Evolutionary conservation across 2,888 invertebrate genomes (phyloP).

Genomic region (Zonitis immaculata): DNA sequence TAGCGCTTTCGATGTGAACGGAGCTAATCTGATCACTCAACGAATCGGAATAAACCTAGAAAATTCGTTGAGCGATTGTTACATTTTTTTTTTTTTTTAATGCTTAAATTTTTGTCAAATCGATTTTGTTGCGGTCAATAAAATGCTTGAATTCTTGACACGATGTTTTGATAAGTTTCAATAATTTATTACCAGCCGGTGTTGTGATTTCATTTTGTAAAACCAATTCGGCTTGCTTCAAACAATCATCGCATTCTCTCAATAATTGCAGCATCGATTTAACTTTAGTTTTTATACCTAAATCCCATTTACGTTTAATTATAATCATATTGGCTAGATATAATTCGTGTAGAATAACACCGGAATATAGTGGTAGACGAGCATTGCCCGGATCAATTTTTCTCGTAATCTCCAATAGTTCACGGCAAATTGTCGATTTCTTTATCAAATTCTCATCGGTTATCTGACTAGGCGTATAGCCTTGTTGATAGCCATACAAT

Average conservation of each 20-base stretch:
- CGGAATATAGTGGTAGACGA: conserved; percentile 66
- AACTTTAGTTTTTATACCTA: conserved; percentile 40
- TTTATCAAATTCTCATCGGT: conserved; percentile 58
- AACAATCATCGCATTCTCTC: conserved; percentile 49
- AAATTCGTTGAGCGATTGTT: too few species aligned
- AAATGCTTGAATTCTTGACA: conserved; percentile 51
- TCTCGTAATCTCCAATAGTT: conserved; percentile 59
- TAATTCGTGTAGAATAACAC: conserved; percentile 69
- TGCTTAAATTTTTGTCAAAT: conserved; percentile 11
- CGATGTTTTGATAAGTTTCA: conserved; percentile 50
- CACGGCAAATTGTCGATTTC: conserved; percentile 65
- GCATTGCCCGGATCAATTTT: conserved; percentile 69
- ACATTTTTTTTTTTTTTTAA: too few species aligned
- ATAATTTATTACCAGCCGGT: conserved; percentile 54
- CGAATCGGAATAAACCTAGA: too few species aligned
- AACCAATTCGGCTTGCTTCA: conserved; percentile 49
- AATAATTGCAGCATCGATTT: conserved; percentile 49
- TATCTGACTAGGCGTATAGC: conserved; percentile 53
- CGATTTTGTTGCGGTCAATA: conserved; percentile 47
- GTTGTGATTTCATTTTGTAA: conserved; percentile 54
- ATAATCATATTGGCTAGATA: conserved; percentile 37
- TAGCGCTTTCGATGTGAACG: too few species aligned
- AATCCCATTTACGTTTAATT: conserved; percentile 41
- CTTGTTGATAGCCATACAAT: conserved; percentile 67
- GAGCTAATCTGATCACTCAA: too few species aligned